Evolutionary conservation across 2,113 vertebrate genomes (phyloP).

Genomic region (Notothenia coriiceps): DNA sequence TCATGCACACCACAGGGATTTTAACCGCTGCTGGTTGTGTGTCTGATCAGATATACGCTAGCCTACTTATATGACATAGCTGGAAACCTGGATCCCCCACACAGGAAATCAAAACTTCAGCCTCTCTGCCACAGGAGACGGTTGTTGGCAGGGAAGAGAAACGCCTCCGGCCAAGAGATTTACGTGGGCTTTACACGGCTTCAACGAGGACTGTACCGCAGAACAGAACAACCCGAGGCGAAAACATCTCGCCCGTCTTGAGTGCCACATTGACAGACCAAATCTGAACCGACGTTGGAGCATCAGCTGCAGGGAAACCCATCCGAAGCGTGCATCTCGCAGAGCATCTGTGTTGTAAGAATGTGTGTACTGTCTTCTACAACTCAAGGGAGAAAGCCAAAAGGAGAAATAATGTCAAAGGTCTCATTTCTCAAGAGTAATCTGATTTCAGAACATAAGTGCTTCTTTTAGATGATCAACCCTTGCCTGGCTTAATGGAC

Average conservation of each 20-base stretch:
- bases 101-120: conserved; percentile 54
- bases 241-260: background rate
- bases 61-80: conserved; percentile 24
- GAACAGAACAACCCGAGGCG: conserved; percentile 8
- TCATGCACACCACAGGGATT: background rate
- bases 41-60: conserved; percentile 15
- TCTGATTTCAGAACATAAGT: background rate
- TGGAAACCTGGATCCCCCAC: conserved; percentile 44
- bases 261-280: background rate
- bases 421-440: background rate
- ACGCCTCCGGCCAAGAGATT: conserved; percentile 39
- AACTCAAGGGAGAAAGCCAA: background rate
- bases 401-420: background rate
- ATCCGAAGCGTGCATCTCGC: background rate
- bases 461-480: conserved; percentile 17
- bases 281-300: conserved; percentile 13
- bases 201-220: conserved; percentile 25
- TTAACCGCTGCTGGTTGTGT: conserved; percentile 1
- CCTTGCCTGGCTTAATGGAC: conserved; percentile 33
- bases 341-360: background rate
- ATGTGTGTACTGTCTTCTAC: background rate
- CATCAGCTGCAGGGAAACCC: conserved; percentile 1
- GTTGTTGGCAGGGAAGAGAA: conserved; percentile 37
- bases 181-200: conserved; percentile 41
- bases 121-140: conserved; percentile 34